These are phyloP conservation scores for Ovibos moschatus DNA, from an alignment of 2,113 vertebrate genomes.

Conservation along the genomic window DNA sequence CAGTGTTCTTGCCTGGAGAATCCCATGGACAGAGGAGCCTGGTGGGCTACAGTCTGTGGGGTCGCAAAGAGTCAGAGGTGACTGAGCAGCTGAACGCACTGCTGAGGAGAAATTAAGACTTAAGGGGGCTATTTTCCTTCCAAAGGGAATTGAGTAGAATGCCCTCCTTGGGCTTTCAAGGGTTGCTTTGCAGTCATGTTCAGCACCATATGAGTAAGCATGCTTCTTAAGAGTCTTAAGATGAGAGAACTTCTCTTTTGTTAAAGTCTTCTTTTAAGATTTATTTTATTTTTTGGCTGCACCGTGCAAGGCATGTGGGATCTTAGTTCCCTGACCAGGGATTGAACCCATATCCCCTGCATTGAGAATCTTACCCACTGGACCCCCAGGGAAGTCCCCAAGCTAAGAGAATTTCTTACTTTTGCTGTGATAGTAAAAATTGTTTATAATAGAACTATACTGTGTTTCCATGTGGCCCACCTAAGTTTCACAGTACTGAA, in stretches of 20 bases:
- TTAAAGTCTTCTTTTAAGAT: neutral
- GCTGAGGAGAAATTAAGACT: neutral
- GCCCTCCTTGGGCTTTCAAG: neutral
- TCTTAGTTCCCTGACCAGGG: neutral
- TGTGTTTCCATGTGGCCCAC: neutral
- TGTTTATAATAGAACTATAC: neutral
- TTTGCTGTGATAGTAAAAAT: neutral
- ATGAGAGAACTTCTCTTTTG: neutral
- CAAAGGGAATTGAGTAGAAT: fast-evolving
- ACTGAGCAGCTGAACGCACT: fast-evolving
- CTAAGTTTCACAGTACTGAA: fast-evolving
- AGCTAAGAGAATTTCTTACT: neutral
- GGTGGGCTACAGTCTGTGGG: fast-evolving
- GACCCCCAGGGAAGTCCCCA: neutral
- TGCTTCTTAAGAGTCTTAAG: neutral
- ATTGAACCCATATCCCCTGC: neutral
- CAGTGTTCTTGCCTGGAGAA: neutral
- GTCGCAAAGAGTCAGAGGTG: neutral
- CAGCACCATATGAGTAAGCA: fast-evolving
- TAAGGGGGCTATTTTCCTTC: neutral
- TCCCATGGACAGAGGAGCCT: neutral
- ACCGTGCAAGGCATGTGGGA: neutral
- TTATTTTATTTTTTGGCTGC: neutral
- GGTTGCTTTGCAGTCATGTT: neutral
- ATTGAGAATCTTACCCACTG: neutral